A percentile compares a stretch with the other conserved stretches of the same genome.
These are phyloP conservation scores for Aphidius gifuensis DNA, from an alignment of 1,140 invertebrate species.

Conservation along the genomic window DNA sequence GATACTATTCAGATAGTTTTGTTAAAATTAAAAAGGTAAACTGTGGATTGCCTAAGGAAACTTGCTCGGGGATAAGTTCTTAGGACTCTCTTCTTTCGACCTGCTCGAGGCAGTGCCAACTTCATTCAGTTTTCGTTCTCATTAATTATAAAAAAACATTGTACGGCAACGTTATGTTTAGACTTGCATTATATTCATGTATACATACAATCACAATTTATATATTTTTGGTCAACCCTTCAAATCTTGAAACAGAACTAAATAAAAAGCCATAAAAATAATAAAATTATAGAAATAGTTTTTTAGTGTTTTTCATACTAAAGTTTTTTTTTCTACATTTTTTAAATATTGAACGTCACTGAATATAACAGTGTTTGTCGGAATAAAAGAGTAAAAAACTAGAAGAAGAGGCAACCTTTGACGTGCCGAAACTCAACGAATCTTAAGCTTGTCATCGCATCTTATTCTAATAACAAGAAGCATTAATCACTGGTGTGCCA, in stretches of 20 bases:
- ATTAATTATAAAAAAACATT: slow-evolving; percentile 55
- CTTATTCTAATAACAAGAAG: slow-evolving; percentile 42
- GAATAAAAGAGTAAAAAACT: background rate
- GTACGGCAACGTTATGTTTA: slow-evolving; percentile 33
- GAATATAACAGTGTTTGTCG: background rate
- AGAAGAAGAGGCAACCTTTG: slow-evolving; percentile 23
- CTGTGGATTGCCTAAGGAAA: too few species aligned
- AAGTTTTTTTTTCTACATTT: too few species aligned
- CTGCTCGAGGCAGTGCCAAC: slow-evolving; percentile 37
- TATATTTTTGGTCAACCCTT: too few species aligned
- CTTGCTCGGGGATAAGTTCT: slow-evolving; percentile 28
- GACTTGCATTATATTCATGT: slow-evolving; percentile 20
- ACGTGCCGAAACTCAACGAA: slow-evolving; percentile 20
- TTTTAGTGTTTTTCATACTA: background rate
- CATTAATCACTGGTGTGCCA: slow-evolving; percentile 41
- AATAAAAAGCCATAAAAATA: too few species aligned
- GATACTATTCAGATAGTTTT: too few species aligned
- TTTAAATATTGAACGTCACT: slow-evolving; percentile 2
- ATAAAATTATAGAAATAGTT: too few species aligned
- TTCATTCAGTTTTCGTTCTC: slow-evolving; percentile 47
- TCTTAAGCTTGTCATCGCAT: slow-evolving; percentile 33
- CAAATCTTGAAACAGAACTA: too few species aligned
- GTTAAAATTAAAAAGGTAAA: too few species aligned
- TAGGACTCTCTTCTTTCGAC: slow-evolving; percentile 45
- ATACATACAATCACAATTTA: background rate